phyloP scores from a whole-genome alignment of 2,888 invertebrate species.

The Drosophila mulleri region DNA sequence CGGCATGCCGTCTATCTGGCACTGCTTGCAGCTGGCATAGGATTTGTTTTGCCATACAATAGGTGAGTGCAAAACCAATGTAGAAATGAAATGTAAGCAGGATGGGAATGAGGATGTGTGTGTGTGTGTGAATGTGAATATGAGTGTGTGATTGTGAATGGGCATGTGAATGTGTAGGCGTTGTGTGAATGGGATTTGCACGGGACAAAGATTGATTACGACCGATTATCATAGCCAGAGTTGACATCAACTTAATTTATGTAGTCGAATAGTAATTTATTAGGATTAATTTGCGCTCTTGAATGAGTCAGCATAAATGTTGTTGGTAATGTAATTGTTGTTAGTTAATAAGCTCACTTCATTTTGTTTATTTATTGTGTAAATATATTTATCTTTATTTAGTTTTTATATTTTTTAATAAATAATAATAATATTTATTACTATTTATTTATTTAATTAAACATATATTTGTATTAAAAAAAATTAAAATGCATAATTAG shows the following conservation, averaged over 20 bases:
- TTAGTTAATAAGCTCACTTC: too few relatives aligned
- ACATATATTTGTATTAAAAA: too few relatives aligned
- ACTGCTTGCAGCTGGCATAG: constrained; percentile 93
- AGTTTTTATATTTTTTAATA: too few relatives aligned
- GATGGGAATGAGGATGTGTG: not conserved
- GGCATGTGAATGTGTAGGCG: not conserved
- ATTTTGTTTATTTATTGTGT: not conserved
- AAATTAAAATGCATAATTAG: too few relatives aligned
- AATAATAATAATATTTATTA: too few relatives aligned
- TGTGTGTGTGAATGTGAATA: not conserved
- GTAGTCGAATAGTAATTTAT: constrained; percentile 14
- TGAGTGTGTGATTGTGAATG: not conserved
- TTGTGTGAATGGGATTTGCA: constrained; percentile 15
- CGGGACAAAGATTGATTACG: constrained; percentile 32
- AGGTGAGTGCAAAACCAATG: constrained; percentile 87
- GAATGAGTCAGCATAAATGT: not conserved
- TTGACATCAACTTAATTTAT: constrained; percentile 7
- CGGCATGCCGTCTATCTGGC: constrained; percentile 84
- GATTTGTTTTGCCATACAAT: constrained; percentile 96
- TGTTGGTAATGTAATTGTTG: not conserved
- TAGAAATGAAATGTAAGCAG: not conserved
- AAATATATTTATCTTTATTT: not conserved
- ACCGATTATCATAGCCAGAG: constrained; percentile 11
- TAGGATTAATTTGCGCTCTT: not conserved
- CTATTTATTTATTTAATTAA: too few relatives aligned